Evolutionary conservation across 2,797 vertebrate genomes (phyloP).

Genomic region (Anabas testudineus): DNA sequence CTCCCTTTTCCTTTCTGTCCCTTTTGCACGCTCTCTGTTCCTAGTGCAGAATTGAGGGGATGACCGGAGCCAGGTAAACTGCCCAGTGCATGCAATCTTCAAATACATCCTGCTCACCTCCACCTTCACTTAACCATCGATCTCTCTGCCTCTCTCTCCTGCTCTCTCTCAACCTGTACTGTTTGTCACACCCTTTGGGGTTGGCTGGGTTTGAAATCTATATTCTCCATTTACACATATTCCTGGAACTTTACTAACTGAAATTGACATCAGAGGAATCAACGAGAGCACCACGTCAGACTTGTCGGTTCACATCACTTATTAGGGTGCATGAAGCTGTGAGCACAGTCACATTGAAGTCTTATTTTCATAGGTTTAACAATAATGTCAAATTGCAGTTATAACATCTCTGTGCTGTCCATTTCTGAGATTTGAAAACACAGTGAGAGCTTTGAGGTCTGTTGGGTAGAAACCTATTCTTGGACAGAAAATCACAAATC

Average conservation of each 20-base stretch:
- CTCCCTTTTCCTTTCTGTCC: slow-evolving; percentile 88
- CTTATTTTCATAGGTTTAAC: too few species aligned
- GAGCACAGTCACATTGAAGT: not conserved
- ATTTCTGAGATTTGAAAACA: too few species aligned
- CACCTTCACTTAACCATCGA: slow-evolving; percentile 40
- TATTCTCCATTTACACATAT: slow-evolving; percentile 8
- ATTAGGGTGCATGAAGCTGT: not conserved
- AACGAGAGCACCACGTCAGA: not conserved
- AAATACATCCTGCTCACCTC: slow-evolving; percentile 35
- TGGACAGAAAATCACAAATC: too few species aligned
- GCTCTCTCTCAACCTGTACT: slow-evolving; percentile 24
- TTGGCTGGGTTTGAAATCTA: not conserved
- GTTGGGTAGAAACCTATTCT: too few species aligned
- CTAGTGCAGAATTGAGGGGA: slow-evolving; percentile 98
- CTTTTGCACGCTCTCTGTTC: slow-evolving; percentile 88
- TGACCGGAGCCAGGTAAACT: slow-evolving; percentile 93
- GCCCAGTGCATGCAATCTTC: slow-evolving; percentile 54
- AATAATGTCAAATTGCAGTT: too few species aligned
- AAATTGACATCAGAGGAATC: not conserved
- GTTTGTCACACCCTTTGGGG: slow-evolving; percentile 3
- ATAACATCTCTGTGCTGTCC: too few species aligned
- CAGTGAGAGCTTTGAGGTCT: too few species aligned
- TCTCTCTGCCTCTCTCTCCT: slow-evolving; percentile 33
- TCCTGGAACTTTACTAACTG: slow-evolving; percentile 8
- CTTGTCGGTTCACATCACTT: slow-evolving; percentile 4